phyloP scores from a whole-genome alignment of 2,113 vertebrate genomes.

The Glareola pratincola region DNA sequence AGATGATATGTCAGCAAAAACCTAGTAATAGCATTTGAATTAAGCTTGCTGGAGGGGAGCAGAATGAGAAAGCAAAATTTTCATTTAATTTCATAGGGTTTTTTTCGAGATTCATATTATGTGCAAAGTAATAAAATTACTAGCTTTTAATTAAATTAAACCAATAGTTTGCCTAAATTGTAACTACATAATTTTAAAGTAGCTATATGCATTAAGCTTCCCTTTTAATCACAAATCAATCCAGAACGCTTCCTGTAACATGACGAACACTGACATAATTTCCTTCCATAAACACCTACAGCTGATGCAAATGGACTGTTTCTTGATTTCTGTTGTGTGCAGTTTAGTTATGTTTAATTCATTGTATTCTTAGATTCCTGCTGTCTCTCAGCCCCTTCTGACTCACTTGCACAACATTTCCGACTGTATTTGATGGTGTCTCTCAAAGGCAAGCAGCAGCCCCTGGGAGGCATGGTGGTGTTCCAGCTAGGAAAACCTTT shows the following conservation, averaged over 20 bases:
- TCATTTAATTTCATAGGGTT: background rate
- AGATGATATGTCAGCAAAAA: conserved; percentile 5
- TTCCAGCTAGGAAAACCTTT: background rate
- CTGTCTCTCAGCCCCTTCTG: background rate
- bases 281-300: conserved; percentile 14
- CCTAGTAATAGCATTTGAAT: background rate
- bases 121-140: background rate
- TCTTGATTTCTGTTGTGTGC: conserved; percentile 1
- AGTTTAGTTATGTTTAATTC: conserved; percentile 32
- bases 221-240: background rate
- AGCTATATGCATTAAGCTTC: background rate
- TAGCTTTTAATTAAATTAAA: conserved; percentile 42
- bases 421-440: background rate
- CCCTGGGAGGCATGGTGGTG: background rate
- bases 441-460: background rate
- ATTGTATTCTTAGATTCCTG: background rate
- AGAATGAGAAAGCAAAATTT: conserved; percentile 1
- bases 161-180: background rate
- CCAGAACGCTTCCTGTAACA: background rate
- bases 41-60: background rate
- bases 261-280: background rate
- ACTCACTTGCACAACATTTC: background rate
- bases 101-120: background rate
- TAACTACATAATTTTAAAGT: conserved; percentile 15
- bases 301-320: conserved; percentile 7